Conservation (phyloP, 2,797 vertebrate genomes). For the Danio tinwini region DNA sequence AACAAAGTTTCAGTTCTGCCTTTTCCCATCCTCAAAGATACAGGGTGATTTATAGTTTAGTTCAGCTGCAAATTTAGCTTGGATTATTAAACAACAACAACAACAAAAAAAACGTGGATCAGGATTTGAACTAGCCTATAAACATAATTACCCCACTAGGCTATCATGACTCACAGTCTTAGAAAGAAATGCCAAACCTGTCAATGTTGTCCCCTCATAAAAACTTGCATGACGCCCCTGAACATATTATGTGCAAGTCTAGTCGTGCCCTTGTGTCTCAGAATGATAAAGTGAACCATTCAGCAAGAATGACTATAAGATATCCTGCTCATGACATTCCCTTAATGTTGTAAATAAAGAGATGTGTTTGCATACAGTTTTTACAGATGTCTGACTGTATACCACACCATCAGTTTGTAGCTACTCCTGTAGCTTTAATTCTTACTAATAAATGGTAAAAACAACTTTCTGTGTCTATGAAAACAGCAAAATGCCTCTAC, state of each 20-base stretch:
- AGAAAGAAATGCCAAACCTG: not conserved
- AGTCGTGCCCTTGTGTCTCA: not conserved
- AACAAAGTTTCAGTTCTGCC: not conserved
- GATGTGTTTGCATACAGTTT: not conserved
- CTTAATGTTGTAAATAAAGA: constrained; percentile 6
- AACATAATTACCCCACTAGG: not conserved
- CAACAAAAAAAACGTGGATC: not conserved
- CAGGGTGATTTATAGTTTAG: not conserved
- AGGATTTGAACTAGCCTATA: not conserved
- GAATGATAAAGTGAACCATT: not conserved
- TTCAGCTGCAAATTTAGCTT: not conserved
- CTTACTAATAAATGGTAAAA: not conserved
- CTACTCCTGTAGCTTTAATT: not conserved
- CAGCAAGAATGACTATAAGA: not conserved
- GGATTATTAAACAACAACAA: not conserved
- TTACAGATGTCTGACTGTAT: not conserved
- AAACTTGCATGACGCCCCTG: not conserved
- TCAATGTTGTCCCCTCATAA: not conserved
- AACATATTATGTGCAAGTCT: constrained; percentile 1
- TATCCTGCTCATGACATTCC: not conserved
- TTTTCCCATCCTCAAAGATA: not conserved
- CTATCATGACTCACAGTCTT: not conserved
- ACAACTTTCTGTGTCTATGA: not conserved
- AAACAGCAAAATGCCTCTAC: not conserved
- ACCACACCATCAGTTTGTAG: too few relatives aligned